A percentile compares a stretch with the other conserved stretches of the same genome.
These are phyloP conservation scores for Phragmatobia fuliginosa DNA, from an alignment of 2,888 invertebrate genomes.

Conservation along the genomic window DNA sequence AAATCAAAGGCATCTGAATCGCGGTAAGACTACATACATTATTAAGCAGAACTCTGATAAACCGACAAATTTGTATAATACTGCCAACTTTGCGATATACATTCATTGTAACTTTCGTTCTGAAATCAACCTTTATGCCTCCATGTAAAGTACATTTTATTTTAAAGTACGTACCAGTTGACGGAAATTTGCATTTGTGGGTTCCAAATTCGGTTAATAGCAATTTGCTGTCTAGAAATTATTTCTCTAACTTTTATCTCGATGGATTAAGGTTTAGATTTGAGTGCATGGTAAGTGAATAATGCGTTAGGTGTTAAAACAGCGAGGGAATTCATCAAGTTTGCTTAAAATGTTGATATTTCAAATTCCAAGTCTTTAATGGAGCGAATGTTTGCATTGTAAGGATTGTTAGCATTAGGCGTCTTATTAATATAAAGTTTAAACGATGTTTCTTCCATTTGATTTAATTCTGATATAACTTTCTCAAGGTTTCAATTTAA, in stretches of 20 bases:
- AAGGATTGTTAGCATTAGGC: constrained; percentile 50
- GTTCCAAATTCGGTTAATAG: constrained; percentile 35
- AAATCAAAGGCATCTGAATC: constrained; percentile 74
- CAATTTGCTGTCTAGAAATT: constrained; percentile 31
- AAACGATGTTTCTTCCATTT: constrained; percentile 44
- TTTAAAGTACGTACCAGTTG: neutral
- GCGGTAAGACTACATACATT: constrained; percentile 70
- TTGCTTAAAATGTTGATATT: constrained; percentile 67
- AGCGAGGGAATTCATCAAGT: constrained; percentile 56
- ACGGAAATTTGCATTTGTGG: constrained; percentile 27
- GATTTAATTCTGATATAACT: constrained; percentile 37
- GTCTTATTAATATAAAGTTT: constrained; percentile 51
- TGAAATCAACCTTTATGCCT: constrained; percentile 21
- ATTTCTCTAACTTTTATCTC: constrained; percentile 27
- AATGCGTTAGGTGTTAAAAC: constrained; percentile 17
- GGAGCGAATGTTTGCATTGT: constrained; percentile 57
- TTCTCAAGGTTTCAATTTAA: constrained; percentile 26
- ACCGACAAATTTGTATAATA: constrained; percentile 57
- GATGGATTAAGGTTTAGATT: constrained; percentile 35
- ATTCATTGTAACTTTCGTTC: neutral
- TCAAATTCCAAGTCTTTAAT: constrained; percentile 63
- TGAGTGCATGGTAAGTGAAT: constrained; percentile 11
- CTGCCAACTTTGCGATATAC: constrained; percentile 24
- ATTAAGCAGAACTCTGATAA: constrained; percentile 66
- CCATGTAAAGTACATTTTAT: constrained; percentile 18